Evolutionary conservation across 2,888 invertebrate genomes (phyloP), one percentile per base, ranked within the genome.

Genomic region (Pseudanteris insignis): DNA sequence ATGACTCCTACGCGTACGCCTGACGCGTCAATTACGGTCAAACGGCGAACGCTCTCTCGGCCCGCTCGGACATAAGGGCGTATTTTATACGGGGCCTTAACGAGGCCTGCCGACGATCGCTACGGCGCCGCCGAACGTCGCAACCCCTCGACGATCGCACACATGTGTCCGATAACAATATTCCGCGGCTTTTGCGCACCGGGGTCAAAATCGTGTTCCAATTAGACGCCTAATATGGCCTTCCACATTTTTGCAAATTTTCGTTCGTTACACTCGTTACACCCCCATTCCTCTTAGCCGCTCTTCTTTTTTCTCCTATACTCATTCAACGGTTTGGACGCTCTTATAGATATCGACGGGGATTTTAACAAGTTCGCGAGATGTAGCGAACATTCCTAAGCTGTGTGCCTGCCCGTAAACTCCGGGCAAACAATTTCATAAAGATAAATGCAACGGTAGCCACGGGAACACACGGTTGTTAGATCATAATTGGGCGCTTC

Each of bases 21-120:
- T 62, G 62, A 62, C 62, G 62, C 62, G 62, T 62, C 62, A 62
- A 62, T 62, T 62, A 62, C 57, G 53, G 57, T 47, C 51, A 53
- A 47, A 46, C 41, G 59, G 24, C 51, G 46, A 47, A 46, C 47
- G 59, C 15, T n/a, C n/a, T n/a, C n/a, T n/a, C n/a, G n/a, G n/a
- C n/a, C n/a, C n/a, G 36, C 24, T 25, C 43, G 28, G 33, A 47
- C 54, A 37, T 34, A 46, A 32, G 55, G 43, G 46, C 50, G 48
- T 44, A 44, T 44, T 51, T 61, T 50, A 46, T 40, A 55, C 34
- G 34, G n/a, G 38, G 30, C 38, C 48, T 54, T 61, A 61, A 61
- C 61, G 37, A 61, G 61, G 44, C 9, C 18, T 6, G 18, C 6
- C 18, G 18, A 44, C 50, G 48, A 13, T 30, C 9, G 8, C 26